Evolutionary conservation across 2,888 invertebrate species (phyloP), one percentile per base, ranked within the genome.

Genomic region (Myopa tessellatipennis): DNA sequence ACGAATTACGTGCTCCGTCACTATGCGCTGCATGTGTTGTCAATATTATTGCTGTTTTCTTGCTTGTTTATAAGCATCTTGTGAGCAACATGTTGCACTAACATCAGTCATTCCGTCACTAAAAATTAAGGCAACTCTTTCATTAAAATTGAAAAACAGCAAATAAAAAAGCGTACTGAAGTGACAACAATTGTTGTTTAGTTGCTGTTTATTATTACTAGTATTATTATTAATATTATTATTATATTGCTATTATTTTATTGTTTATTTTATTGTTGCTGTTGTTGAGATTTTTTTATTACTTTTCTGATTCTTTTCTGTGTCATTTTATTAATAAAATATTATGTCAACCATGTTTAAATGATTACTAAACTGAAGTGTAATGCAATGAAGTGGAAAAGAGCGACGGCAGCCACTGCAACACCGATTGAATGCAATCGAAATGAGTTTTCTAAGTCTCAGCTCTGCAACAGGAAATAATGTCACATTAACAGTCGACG

Each of bases 301-400:
- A 52, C 61, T 40, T 52, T 8, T 10, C 50, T 70, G 40, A 8
- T 76, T 67, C 34, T 58, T 45, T 58, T 63, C 45, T 65, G 26
- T 65, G 55, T 50, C 26, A 26, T 60, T 60, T 70, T 34, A 74
- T 40, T 73, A 61, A n/a, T 67, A 78, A 80, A 78, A 79, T 61
- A 76, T 82, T 80, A 81, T 82, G 83, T 83, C 83, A 83, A 79
- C 77, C 78, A 61, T 74, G 79, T 77, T 80, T 83, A 81, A 82
- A 80, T 80, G 81, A 82, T 82, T 82, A 81, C 81, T 50, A 34
- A 45, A 45, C 26, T 45, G 45, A 45, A 10, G 7, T 45, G 50
- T 34, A 70, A 14, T 67, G 70, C 55, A 65, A 65, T 65, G 61
- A 50, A 55, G 72, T n/a, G n/a, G 58, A 68, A 63, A 50, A 65